Evolutionary conservation across 2,888 invertebrate genomes (phyloP), one percentile per base, ranked within the genome.

Genomic region (Dugesia japonica): DNA sequence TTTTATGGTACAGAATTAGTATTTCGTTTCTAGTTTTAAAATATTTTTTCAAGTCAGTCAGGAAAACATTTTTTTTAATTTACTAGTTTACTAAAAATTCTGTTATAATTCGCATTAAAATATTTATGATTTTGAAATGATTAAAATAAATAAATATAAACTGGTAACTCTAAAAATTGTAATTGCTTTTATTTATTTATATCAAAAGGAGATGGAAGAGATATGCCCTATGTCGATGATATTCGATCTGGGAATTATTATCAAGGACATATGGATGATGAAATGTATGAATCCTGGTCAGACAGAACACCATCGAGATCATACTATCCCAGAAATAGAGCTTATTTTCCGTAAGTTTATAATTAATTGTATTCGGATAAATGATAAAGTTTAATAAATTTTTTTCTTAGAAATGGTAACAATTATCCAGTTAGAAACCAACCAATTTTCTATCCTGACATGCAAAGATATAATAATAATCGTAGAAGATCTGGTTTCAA

Each of bases 361-460:
- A n/a, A n/a, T n/a, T n/a, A n/a, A n/a, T n/a, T n/a, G n/a, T 38
- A 13, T 38, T 38, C 17, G 9, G 17, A 38, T 38, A 9, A 17
- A 38, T 9, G 9, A 9, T 38, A 38, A 38, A 38, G 38, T 38
- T 13, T 38, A 9, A 38, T 13, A 38, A 38, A 1, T 13, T 20
- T 20, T 38, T 56, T 56, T 56, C n/a, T 4, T n/a, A 56, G 56
- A 9, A 56, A 56, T 56, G 56, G 56, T 4, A 56, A n/a, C 17
- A 56, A 56, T 56, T 56, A 56, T 56, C n/a, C 56, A 56, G 56
- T 56, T 9, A 56, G 56, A 56, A 56, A 56, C 56, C 56, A 56
- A 56, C 20, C 20, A 56, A n/a, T 56, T n/a, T 56, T 56, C 56
- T 56, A 56, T 56, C 23, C 56, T 20, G 56, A 56, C 4, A 56